Evolutionary conservation across 1,140 invertebrate species (phyloP).

Genomic region (Pectinophora gossypiella): DNA sequence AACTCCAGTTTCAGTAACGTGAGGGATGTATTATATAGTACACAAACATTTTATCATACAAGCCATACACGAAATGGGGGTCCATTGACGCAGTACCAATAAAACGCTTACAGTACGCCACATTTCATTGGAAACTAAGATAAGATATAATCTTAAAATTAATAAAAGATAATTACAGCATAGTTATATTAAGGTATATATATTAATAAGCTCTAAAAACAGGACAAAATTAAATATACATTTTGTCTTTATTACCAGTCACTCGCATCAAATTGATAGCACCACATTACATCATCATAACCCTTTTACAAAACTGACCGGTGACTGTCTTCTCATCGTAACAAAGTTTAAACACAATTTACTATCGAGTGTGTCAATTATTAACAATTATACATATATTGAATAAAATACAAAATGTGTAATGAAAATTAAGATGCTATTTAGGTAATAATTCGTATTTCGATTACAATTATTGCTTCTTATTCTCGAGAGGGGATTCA

Average conservation of each 20-base stretch:
- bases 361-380: constrained; percentile 12
- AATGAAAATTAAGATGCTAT: neutral
- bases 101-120: constrained; percentile 36
- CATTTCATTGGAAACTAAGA: constrained; percentile 39
- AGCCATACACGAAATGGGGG: constrained; percentile 40
- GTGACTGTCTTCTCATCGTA: constrained; percentile 39
- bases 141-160: constrained; percentile 53
- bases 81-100: constrained; percentile 25
- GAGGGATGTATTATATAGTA: constrained; percentile 49
- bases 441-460: constrained; percentile 10
- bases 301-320: constrained; percentile 11
- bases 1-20: constrained; percentile 49
- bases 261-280: constrained; percentile 59
- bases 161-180: constrained; percentile 68
- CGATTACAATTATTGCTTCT: constrained; percentile 40
- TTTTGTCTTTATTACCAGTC: constrained; percentile 55
- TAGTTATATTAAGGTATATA: constrained; percentile 64
- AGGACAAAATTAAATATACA: constrained; percentile 64
- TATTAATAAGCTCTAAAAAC: constrained; percentile 74
- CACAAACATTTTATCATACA: constrained; percentile 42
- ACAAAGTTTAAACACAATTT: constrained; percentile 9
- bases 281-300: constrained; percentile 48
- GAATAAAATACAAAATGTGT: constrained; percentile 25
- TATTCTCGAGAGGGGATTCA: constrained; percentile 11
- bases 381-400: constrained; percentile 34